These are phyloP conservation scores for Vultur gryphus DNA, from an alignment of 2,797 vertebrate genomes.

Conservation along the genomic window DNA sequence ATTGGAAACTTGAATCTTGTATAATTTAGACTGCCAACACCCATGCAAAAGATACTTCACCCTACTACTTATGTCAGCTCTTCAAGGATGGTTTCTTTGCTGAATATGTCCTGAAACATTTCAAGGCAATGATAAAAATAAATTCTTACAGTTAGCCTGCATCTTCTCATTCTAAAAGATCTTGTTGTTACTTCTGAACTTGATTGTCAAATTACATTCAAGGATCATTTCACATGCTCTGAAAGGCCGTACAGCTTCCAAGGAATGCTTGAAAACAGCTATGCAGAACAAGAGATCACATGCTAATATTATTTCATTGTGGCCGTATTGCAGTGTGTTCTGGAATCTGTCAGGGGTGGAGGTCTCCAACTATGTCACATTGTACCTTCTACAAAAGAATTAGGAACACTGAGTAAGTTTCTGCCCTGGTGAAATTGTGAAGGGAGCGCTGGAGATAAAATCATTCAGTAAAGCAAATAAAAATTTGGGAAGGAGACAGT, in stretches of 20 bases:
- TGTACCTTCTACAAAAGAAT: neutral
- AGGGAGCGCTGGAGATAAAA: neutral
- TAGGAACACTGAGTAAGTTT: neutral
- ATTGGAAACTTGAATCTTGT: conserved; percentile 13
- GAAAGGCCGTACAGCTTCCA: neutral
- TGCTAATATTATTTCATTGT: neutral
- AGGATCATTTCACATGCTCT: neutral
- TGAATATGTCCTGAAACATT: conserved; percentile 1
- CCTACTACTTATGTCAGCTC: conserved; percentile 20
- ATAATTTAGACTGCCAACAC: conserved; percentile 44
- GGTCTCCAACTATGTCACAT: neutral
- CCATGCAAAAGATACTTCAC: conserved; percentile 31
- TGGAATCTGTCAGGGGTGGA: neutral
- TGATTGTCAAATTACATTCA: neutral
- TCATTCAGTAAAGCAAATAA: neutral
- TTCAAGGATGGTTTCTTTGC: conserved; percentile 1
- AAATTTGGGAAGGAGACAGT: neutral
- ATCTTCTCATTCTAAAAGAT: neutral
- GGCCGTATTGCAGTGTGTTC: neutral
- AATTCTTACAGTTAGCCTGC: neutral
- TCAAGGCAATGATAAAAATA: neutral
- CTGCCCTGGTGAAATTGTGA: neutral
- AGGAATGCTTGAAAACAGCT: neutral
- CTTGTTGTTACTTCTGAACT: neutral
- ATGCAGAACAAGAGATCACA: neutral